Evolutionary conservation across 1,140 invertebrate species (phyloP), one percentile per base, ranked within the genome.

Genomic region (Polypedilum pembai): DNA sequence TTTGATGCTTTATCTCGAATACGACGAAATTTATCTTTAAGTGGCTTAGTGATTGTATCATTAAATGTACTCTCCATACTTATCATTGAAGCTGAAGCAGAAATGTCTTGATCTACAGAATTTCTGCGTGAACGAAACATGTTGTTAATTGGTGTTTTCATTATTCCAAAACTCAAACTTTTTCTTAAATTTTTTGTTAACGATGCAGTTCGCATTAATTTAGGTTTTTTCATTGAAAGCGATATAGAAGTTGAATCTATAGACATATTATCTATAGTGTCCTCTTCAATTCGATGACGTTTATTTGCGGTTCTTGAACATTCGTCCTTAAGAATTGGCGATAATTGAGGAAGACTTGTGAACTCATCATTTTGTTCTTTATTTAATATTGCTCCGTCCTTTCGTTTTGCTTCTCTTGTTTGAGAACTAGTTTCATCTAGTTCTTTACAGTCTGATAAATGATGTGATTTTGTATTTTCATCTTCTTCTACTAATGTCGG

Each of bases 101-200:
- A 56, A 56, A 56, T 78, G 75, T 82, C 79, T 0, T 78, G 79
- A 74, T 76, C 76, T 73, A 80, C 77, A 2, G 81, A 82, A 74
- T 80, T 82, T 12, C 81, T 78, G 0, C 81, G 76, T 2, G 79
- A 79, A 7, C 81, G 74, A 40, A 82, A 69, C 5, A 80, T 81
- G 69, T 79, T 82, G 17, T 80, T 76, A 12, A 82, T 76, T 2
- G 81, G 81, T 33, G 79, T 80, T 75, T 77, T 77, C 33, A 80
- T 78, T 3, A 79, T 79, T 18, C 79, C 81, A 76, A 81, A 82
- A 69, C 79, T 81, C 63, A 82, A 79, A n/a, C 80, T 81, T 3
- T 80, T 77, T 45, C 79, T 77, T 1, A 82, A 75, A 7, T 78
- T 79, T 40, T 80, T 76, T 72, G 79, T 80, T 21, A 82, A 79